These are phyloP conservation scores for Mimas tiliae DNA, from an alignment of 2,888 invertebrate species.

Conservation along the genomic window DNA sequence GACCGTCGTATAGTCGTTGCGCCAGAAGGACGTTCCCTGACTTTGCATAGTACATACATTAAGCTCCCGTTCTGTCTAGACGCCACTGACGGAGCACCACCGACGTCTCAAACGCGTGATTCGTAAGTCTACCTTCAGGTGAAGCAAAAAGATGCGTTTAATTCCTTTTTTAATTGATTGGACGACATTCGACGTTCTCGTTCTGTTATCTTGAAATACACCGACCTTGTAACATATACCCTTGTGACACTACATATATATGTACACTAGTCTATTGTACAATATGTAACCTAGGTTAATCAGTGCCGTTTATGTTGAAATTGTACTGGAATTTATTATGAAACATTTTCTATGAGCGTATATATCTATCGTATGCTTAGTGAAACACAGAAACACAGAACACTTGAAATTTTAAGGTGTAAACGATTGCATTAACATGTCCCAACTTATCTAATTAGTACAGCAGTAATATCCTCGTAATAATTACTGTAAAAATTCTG, in stretches of 20 bases:
- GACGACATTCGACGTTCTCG: slow-evolving; percentile 5
- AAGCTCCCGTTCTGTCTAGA: no score
- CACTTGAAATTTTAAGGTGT: neutral
- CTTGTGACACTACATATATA: neutral
- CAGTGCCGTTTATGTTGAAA: slow-evolving; percentile 15
- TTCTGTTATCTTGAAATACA: slow-evolving; percentile 17
- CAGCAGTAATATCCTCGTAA: neutral
- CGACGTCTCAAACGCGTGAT: neutral
- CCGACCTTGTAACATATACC: slow-evolving; percentile 21
- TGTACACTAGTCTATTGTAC: no score
- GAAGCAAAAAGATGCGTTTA: neutral
- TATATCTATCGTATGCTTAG: neutral
- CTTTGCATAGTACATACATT: no score
- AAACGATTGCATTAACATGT: neutral
- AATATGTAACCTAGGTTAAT: slow-evolving; percentile 18
- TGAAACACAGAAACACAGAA: slow-evolving; percentile 18
- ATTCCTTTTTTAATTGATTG: slow-evolving; percentile 14
- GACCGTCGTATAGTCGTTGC: no score
- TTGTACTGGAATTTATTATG: slow-evolving; percentile 1
- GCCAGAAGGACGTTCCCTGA: no score
- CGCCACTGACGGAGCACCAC: no score
- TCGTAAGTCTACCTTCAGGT: neutral
- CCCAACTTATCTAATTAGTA: slow-evolving; percentile 1
- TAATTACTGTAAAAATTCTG: neutral
- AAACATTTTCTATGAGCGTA: slow-evolving; percentile 7